Evolutionary conservation across 2,797 vertebrate genomes (phyloP), one percentile per base, ranked within the genome.

Genomic region (Macroramphosus scolopax): DNA sequence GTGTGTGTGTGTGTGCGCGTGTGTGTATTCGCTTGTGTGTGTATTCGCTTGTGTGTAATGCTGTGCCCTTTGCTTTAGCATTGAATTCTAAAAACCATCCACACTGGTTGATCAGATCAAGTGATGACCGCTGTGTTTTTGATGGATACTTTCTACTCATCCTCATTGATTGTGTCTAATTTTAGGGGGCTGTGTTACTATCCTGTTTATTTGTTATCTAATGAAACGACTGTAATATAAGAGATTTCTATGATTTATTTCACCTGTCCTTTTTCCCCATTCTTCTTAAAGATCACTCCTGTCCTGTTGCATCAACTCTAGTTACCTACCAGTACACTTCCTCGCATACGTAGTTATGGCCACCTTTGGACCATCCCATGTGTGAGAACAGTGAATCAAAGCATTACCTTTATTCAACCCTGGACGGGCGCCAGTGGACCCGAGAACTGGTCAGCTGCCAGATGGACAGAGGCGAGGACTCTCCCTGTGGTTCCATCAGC

Each of bases 401-500:
- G 46, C 72, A 42, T 14, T 87, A 74, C 68, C 78, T 83, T 71
- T 90, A 75, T 74, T 72, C 83, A 41, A 53, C 68, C 52, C 47
- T 83, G 71, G 79, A 84, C 52, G 69, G 81, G 39, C 37, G 60
- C n/a, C 30, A 77, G 13, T 43, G 17, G 10, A 69, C 49, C 40
- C 52, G 38, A 5, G 74, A 77, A 34, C 64, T 61, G 25, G 63
- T 67, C 9, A 10, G 33, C 45, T 80, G 82, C 34, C 84, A 60
- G 66, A 15, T 58, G 72, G 78, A 83, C 53, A 77, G 84, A 52
- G 72, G 76, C 53, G 81, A 63, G 46, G 1, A 49, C 43, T 68
- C 77, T 43, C 71, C 12, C 16, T 61, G 80, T 0, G 60, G 63
- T 54, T 65, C 87, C 43, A 76, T 86, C 36, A 55, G 82, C 62